Evolutionary conservation across 2,888 invertebrate genomes (phyloP).

Genomic region (Polietes domitor): DNA sequence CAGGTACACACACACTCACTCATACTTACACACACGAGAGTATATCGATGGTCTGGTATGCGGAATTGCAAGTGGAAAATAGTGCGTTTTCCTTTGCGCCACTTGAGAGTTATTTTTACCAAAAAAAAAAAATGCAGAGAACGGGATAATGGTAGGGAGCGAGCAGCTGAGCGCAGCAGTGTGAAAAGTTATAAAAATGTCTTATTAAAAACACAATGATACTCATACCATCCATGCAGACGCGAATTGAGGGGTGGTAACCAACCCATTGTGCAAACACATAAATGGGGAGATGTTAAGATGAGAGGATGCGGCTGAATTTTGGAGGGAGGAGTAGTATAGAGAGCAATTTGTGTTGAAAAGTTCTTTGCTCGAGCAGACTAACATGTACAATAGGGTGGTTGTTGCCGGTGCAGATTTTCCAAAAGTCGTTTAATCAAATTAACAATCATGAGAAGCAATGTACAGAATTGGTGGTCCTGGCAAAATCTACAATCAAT

Average conservation of each 20-base stretch:
- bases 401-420: no score
- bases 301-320: no score
- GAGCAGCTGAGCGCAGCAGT: not conserved
- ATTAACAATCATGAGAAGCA: no score
- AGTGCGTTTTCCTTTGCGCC: not conserved
- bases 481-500: no score
- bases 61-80: not conserved
- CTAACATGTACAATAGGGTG: no score
- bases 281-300: not conserved
- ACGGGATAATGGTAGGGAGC: not conserved
- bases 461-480: no score
- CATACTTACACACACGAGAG: no score
- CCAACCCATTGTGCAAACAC: not conserved
- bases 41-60: not conserved
- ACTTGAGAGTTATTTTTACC: not conserved
- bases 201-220: not conserved
- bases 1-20: constrained; percentile 30
- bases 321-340: no score
- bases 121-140: not conserved
- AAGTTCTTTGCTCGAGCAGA: no score
- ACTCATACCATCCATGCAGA: not conserved
- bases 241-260: not conserved
- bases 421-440: no score
- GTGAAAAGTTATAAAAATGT: not conserved
- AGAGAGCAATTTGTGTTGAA: no score